Conservation (phyloP, 2,113 vertebrate genomes). For the Tragulus kanchil region DNA sequence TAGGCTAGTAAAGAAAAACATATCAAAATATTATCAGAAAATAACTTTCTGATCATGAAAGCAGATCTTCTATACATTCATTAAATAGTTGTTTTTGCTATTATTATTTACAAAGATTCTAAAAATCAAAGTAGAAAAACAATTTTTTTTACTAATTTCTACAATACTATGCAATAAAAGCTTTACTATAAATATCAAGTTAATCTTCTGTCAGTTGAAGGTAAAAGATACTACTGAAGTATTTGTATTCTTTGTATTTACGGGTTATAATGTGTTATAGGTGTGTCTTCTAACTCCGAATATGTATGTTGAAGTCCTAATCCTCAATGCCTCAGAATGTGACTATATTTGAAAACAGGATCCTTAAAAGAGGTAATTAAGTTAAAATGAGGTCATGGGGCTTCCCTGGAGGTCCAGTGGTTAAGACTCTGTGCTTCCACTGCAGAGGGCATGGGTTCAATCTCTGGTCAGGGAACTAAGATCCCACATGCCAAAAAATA, state of each 20-base stretch:
- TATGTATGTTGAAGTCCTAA: not conserved
- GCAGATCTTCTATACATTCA: not conserved
- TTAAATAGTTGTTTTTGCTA: constrained; percentile 6
- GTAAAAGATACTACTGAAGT: constrained; percentile 27
- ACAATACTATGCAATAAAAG: constrained; percentile 3
- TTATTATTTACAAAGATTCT: constrained; percentile 44
- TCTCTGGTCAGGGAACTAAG: not conserved
- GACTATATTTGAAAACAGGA: not conserved
- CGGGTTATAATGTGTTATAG: not conserved
- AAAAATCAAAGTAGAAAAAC: constrained; percentile 44
- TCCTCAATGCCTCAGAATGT: not conserved
- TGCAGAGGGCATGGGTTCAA: not conserved
- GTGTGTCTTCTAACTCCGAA: not conserved
- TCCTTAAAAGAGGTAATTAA: constrained; percentile 10
- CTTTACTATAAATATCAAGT: constrained; percentile 25
- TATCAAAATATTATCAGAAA: constrained; percentile 32
- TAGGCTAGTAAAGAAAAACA: constrained; percentile 8
- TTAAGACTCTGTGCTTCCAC: not conserved
- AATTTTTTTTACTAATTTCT: constrained; percentile 45
- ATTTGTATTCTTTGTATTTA: not conserved
- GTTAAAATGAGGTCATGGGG: not conserved
- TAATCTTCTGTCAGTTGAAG: constrained; percentile 10
- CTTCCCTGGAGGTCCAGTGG: not conserved
- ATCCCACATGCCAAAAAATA: not conserved
- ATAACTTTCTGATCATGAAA: constrained; percentile 52